Percentiles rank a stretch among this genome's conserved stretches.
These are phyloP conservation scores for Euspilapteryx auroguttella DNA, from an alignment of 2,888 invertebrate genomes.

Conservation along the genomic window DNA sequence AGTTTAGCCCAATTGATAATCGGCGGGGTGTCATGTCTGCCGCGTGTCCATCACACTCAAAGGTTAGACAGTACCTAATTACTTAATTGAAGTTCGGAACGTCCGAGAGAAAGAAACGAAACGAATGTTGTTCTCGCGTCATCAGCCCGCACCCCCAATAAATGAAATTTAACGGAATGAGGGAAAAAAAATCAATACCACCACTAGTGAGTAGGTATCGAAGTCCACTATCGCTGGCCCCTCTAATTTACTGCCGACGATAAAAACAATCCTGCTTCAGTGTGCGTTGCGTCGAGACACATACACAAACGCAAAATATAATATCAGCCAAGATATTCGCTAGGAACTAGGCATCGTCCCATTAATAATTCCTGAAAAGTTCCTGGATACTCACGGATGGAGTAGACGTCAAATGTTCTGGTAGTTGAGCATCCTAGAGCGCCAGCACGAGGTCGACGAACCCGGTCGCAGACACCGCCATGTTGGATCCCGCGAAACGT, in stretches of 20 bases:
- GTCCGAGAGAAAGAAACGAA: no score
- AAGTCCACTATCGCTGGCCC: constrained; percentile 42
- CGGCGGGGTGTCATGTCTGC: no score
- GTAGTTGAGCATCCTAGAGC: constrained; percentile 45
- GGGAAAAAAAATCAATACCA: constrained; percentile 57
- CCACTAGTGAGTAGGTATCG: constrained; percentile 23
- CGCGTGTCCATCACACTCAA: no score
- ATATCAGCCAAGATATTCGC: constrained; percentile 15
- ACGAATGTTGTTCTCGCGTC: constrained; percentile 28
- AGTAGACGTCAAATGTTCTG: constrained; percentile 53
- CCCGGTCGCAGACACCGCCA: constrained; percentile 49
- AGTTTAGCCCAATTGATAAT: no score
- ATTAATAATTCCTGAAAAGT: no score
- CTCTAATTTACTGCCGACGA: constrained; percentile 49
- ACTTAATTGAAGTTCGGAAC: no score
- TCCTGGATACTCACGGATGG: constrained; percentile 49
- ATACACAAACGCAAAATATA: constrained; percentile 8
- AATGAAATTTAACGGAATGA: constrained; percentile 62
- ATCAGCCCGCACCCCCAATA: constrained; percentile 50
- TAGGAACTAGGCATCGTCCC: no score
- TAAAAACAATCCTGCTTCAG: constrained; percentile 38
- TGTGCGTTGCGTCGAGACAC: constrained; percentile 21
- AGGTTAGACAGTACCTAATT: no score
- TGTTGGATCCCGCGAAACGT: constrained; percentile 35
- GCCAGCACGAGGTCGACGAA: constrained; percentile 28